Percentiles rank a stretch among this genome's conserved stretches.
These are phyloP conservation scores for Lymantria monacha DNA, from an alignment of 2,888 invertebrate genomes.

Conservation along the genomic window DNA sequence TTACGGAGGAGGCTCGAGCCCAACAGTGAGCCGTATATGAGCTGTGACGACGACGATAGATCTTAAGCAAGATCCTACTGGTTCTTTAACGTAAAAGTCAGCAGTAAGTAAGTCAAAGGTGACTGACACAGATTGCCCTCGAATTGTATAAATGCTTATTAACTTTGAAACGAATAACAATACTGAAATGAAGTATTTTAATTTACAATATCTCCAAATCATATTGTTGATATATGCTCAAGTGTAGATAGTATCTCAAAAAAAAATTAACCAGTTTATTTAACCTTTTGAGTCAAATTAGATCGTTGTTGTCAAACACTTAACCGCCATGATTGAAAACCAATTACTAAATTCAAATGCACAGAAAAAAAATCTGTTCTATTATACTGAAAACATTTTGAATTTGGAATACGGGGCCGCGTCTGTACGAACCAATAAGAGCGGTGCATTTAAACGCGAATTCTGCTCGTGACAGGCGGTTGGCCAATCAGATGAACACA, in stretches of 20 bases:
- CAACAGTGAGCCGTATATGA: no score
- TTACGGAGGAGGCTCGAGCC: no score
- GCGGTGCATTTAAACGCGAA: constrained; percentile 68
- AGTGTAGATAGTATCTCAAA: not conserved
- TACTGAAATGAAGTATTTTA: no score
- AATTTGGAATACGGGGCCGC: constrained; percentile 46
- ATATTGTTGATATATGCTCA: no score
- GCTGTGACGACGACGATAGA: no score
- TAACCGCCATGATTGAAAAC: constrained; percentile 37
- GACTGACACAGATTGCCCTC: no score
- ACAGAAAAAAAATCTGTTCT: constrained; percentile 45
- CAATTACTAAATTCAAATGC: constrained; percentile 52
- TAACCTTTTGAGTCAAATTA: not conserved
- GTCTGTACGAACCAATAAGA: constrained; percentile 55
- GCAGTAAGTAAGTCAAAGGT: no score
- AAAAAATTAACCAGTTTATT: not conserved
- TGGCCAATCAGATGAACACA: constrained; percentile 72
- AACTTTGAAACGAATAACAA: no score
- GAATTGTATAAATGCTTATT: no score
- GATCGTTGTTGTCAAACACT: not conserved
- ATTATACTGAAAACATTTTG: constrained; percentile 51
- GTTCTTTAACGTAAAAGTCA: no score
- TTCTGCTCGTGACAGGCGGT: constrained; percentile 72
- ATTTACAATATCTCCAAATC: no score
- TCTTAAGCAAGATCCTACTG: no score